Percentiles rank a stretch among this genome's conserved stretches.
These are phyloP conservation scores for Philereme transversata DNA, from an alignment of 2,888 invertebrate genomes.

Conservation along the genomic window DNA sequence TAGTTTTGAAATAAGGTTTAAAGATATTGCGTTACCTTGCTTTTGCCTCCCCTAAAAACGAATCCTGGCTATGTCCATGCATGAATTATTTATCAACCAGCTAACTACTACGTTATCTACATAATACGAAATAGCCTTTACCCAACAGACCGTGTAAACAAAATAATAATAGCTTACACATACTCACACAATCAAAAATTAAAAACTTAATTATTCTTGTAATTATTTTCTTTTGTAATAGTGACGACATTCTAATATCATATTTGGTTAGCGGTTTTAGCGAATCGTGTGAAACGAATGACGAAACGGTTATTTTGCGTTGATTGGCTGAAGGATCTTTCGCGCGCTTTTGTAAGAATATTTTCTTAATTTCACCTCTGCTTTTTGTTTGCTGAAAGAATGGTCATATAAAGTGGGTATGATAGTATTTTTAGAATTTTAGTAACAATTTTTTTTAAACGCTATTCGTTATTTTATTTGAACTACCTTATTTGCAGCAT, in stretches of 20 bases:
- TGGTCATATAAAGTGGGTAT: too few relatives aligned
- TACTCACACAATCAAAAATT: constrained; percentile 21
- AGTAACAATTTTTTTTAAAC: too few relatives aligned
- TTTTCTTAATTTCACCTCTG: background rate
- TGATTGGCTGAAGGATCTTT: constrained; percentile 9
- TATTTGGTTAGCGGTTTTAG: constrained; percentile 3
- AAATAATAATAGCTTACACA: constrained; percentile 15
- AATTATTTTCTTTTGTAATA: constrained; percentile 20
- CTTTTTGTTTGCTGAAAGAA: background rate
- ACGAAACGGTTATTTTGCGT: constrained; percentile 16
- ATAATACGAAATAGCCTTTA: background rate
- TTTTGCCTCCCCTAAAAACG: too few relatives aligned
- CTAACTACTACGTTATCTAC: constrained; percentile 4
- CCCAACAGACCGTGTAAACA: constrained; percentile 24
- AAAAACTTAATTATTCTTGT: constrained; percentile 23
- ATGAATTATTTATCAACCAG: constrained; percentile 13
- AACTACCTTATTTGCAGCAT: too few relatives aligned
- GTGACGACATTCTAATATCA: constrained; percentile 15
- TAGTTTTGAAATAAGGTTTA: too few relatives aligned
- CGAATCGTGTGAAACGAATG: constrained; percentile 20
- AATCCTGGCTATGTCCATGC: background rate
- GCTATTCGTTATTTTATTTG: too few relatives aligned
- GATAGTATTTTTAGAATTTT: too few relatives aligned
- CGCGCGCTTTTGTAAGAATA: constrained; percentile 3
- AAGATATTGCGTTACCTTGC: too few relatives aligned